A percentile compares a stretch with the other conserved stretches of the same genome.
These are phyloP conservation scores for Macrochelys suwanniensis DNA, from an alignment of 2,797 vertebrate genomes.

Conservation along the genomic window DNA sequence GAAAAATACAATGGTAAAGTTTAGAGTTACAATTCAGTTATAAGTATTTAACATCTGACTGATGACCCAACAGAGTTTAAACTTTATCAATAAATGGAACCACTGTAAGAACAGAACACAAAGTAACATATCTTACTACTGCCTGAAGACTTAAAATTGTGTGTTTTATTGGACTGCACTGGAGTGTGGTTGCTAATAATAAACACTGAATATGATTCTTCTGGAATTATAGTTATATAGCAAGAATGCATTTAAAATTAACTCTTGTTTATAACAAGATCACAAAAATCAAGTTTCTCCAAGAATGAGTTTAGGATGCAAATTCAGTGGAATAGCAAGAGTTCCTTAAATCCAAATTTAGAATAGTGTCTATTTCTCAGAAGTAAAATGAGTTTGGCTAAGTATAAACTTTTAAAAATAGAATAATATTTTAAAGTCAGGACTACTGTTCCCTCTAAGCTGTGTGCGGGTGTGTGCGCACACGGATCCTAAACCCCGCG, in stretches of 20 bases:
- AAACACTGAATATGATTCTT: not conserved
- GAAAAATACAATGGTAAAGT: conserved; percentile 57
- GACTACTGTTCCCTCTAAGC: too few relatives aligned
- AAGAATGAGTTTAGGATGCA: not conserved
- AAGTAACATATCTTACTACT: not conserved
- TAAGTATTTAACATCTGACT: conserved; percentile 41
- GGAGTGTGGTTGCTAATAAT: not conserved
- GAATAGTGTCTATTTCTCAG: not conserved
- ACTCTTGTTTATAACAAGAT: not conserved
- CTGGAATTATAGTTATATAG: not conserved
- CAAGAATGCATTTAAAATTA: not conserved
- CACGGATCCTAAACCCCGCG: too few relatives aligned
- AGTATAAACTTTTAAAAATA: not conserved
- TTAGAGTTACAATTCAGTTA: not conserved
- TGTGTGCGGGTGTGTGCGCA: too few relatives aligned
- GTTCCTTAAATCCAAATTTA: too few relatives aligned
- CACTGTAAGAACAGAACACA: not conserved
- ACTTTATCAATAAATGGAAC: not conserved
- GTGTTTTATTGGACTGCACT: not conserved
- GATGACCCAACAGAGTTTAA: conserved; percentile 28
- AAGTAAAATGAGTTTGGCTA: not conserved
- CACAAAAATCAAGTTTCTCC: not conserved
- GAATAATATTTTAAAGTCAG: not conserved
- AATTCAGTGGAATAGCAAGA: too few relatives aligned
- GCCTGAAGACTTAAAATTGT: not conserved